Evolutionary conservation across 2,888 invertebrate species (phyloP).

Genomic region (Dicyrtomina minuta): DNA sequence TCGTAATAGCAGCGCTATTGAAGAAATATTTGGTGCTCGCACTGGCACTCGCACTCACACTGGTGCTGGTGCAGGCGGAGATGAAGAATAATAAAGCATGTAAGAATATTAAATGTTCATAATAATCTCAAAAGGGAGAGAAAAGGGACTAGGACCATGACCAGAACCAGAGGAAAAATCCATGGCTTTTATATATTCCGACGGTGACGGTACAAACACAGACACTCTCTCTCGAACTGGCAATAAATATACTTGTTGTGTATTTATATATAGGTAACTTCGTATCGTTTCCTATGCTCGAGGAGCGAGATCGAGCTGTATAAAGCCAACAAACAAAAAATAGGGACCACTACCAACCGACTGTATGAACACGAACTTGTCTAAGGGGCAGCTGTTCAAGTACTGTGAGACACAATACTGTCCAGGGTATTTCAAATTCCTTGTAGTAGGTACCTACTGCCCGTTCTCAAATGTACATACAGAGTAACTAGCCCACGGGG

Average conservation of each 20-base stretch:
- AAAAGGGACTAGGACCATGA: too few relatives aligned
- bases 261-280: too few relatives aligned
- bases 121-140: too few relatives aligned
- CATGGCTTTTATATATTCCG: too few relatives aligned
- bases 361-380: slow-evolving; percentile 10
- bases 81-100: too few relatives aligned
- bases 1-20: too few relatives aligned
- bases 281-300: background rate
- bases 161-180: too few relatives aligned
- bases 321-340: slow-evolving; percentile 8
- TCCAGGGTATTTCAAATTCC: slow-evolving; percentile 2
- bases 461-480: slow-evolving; percentile 7
- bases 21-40: too few relatives aligned
- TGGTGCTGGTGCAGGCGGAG: too few relatives aligned
- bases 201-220: slow-evolving; percentile 6
- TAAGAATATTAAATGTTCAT: too few relatives aligned
- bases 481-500: slow-evolving; percentile 27
- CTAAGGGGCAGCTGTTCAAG: slow-evolving; percentile 30
- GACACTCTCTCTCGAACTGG: slow-evolving; percentile 9
- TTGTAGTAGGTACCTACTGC: slow-evolving; percentile 4
- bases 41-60: too few relatives aligned
- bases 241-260: background rate
- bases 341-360: slow-evolving; percentile 16
- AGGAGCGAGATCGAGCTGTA: background rate
- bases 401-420: slow-evolving; percentile 3